Conservation (phyloP, 1,140 invertebrate genomes). For the Caenorhabditis remanei region DNA sequence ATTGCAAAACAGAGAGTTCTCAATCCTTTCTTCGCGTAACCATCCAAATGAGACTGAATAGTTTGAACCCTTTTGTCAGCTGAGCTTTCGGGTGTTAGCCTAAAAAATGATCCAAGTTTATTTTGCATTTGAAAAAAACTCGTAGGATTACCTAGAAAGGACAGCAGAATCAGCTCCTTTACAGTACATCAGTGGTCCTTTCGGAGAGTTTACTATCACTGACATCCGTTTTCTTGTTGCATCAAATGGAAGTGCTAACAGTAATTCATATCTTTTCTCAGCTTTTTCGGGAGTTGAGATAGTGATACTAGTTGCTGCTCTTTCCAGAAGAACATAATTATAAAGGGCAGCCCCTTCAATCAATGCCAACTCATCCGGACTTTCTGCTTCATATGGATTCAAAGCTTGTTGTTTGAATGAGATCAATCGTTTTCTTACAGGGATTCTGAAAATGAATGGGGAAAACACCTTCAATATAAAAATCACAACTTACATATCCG, state of each 20-base stretch:
- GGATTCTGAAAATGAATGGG: background rate
- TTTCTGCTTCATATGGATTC: constrained; percentile 71
- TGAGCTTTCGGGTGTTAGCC: constrained; percentile 21
- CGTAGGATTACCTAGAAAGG: background rate
- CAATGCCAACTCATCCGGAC: constrained; percentile 79
- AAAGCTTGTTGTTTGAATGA: constrained; percentile 35
- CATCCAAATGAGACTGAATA: constrained; percentile 86
- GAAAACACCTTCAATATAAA: background rate
- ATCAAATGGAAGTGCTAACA: constrained; percentile 89
- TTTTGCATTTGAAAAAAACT: background rate
- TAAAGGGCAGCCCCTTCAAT: constrained; percentile 72
- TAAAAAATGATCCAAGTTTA: constrained; percentile 77
- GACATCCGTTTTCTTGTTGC: constrained; percentile 95
- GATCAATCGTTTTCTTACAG: constrained; percentile 17
- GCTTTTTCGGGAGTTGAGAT: constrained; percentile 92
- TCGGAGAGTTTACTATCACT: constrained; percentile 85
- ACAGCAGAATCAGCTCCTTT: constrained; percentile 87
- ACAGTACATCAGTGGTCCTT: constrained; percentile 83
- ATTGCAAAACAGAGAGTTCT: constrained; percentile 90
- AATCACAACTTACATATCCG: background rate
- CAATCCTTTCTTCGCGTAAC: constrained; percentile 85
- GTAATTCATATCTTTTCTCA: constrained; percentile 85
- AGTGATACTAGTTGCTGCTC: constrained; percentile 84
- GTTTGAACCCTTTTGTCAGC: constrained; percentile 77
- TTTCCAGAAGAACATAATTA: constrained; percentile 44